phyloP scores from a whole-genome alignment of 2,797 vertebrate genomes.

The Leucoraja ocellata region DNA sequence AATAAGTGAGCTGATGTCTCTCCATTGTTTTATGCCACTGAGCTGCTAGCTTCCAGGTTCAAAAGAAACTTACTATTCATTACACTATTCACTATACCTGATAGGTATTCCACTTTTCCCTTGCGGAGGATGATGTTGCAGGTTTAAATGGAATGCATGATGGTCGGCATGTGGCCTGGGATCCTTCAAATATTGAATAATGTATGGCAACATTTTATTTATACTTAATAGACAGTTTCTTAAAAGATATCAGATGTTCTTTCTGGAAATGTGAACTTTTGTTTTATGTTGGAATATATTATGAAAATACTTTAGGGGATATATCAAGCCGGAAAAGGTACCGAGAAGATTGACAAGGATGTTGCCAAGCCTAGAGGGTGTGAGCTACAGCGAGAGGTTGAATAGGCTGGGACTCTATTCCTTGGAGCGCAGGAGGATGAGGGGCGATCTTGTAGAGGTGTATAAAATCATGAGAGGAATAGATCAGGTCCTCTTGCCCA shows the following conservation, averaged over 20 bases:
- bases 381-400: no score
- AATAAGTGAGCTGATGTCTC: neutral
- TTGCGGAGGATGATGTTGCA: constrained; percentile 56
- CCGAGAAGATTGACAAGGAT: no score
- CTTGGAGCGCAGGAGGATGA: no score
- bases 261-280: constrained; percentile 1
- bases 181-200: constrained; percentile 55
- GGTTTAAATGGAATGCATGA: constrained; percentile 61
- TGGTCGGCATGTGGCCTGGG: constrained; percentile 65
- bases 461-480: no score
- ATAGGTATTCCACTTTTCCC: constrained; percentile 62
- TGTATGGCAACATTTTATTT: constrained; percentile 36
- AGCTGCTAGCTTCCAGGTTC: neutral
- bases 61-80: constrained; percentile 40
- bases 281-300: neutral
- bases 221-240: neutral
- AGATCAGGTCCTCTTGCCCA: no score
- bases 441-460: no score
- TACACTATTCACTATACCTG: constrained; percentile 40
- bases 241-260: neutral
- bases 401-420: no score
- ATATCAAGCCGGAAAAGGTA: no score
- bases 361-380: no score
- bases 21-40: neutral
- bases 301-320: constrained; percentile 5